Base-by-base conservation (phyloP, 2,113 vertebrate genomes). In the Apteryx owenii region DNA sequence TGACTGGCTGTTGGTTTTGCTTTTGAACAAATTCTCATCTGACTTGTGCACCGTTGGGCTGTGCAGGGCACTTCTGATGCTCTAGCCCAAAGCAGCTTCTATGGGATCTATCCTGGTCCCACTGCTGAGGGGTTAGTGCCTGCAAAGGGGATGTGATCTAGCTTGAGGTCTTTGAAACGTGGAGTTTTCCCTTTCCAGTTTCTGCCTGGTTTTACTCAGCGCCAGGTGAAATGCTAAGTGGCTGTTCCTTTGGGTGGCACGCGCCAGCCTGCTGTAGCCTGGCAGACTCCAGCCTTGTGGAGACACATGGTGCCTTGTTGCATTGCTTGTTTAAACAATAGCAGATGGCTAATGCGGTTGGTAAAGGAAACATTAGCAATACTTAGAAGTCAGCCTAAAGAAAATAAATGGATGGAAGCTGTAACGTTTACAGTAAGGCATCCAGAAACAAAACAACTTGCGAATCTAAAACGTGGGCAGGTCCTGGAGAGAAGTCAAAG, bases 1-100 rank as follows among this genome's bases (percentile, higher is more conserved):
- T 18, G 8, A 31, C 56, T 58, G 56, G 29, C 56, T 58, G 29
- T 25, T 31, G 29, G 28, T 10, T 58, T 58, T 58, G 56, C 29
- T 31, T 58, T 58, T 31, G 28, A 58, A 60, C 15, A 7, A 8
- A 10, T 68, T 53, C 14, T 56, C 0, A 0, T 0, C 0, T 25
- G 5, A 19, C 54, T 44, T 19, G 17, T 44, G 31, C 31, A 36
- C 12, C 42, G 4, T 26, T 44, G 28, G 48, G 33, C 36, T 29
- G 14, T 0, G 0, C 26, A 3, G 25, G 56, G 50, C 29, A 4
- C 18, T 23, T 78, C 14, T 64, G 33, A 58, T 16, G 29, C 56
- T 31, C 29, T 29, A 58, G 10, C 15, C 9, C 56, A 18, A 58
- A 28, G 16, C 29, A 31, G 28, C 15, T 20, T 9, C 31, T 54